Conservation (phyloP, 2,113 vertebrate species). For the Siphamia tubifer region DNA sequence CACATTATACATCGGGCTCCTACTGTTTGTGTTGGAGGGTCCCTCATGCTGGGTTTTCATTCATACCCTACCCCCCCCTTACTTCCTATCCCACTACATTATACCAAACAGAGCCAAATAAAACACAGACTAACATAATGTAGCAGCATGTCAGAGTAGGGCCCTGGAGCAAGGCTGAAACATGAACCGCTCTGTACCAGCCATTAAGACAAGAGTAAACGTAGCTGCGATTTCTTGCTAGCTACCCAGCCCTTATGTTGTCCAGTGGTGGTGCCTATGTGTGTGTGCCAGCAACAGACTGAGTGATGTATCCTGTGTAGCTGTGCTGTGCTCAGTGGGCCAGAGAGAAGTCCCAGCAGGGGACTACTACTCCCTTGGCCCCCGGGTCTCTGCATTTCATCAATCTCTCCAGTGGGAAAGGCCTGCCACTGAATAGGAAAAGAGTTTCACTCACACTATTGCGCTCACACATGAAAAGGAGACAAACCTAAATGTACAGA, state of each 20-base stretch:
- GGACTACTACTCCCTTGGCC: constrained; percentile 61
- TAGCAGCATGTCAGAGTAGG: constrained; percentile 73
- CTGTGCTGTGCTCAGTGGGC: constrained; percentile 77
- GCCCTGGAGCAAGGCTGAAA: constrained; percentile 72
- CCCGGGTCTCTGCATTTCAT: constrained; percentile 69
- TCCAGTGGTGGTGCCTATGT: constrained; percentile 42
- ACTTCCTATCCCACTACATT: constrained; percentile 67
- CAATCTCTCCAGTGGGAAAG: constrained; percentile 73
- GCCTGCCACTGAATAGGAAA: constrained; percentile 40
- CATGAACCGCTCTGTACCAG: constrained; percentile 72
- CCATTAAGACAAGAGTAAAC: constrained; percentile 71
- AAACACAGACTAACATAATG: constrained; percentile 79
- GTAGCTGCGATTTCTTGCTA: constrained; percentile 64
- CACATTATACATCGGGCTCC: constrained; percentile 44
- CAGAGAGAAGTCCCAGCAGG: constrained; percentile 78
- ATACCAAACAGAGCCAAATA: constrained; percentile 75
- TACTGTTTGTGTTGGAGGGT: constrained; percentile 70
- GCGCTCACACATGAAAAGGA: constrained; percentile 16
- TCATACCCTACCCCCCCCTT: constrained; percentile 25
- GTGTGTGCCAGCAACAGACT: constrained; percentile 59
- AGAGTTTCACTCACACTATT: constrained; percentile 11
- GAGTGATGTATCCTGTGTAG: constrained; percentile 77
- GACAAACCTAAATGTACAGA: neutral
- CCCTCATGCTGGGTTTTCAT: constrained; percentile 59
- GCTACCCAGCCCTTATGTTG: constrained; percentile 64